Base-by-base conservation (phyloP, 1,140 invertebrate genomes). In the Scylla paramamosain region DNA sequence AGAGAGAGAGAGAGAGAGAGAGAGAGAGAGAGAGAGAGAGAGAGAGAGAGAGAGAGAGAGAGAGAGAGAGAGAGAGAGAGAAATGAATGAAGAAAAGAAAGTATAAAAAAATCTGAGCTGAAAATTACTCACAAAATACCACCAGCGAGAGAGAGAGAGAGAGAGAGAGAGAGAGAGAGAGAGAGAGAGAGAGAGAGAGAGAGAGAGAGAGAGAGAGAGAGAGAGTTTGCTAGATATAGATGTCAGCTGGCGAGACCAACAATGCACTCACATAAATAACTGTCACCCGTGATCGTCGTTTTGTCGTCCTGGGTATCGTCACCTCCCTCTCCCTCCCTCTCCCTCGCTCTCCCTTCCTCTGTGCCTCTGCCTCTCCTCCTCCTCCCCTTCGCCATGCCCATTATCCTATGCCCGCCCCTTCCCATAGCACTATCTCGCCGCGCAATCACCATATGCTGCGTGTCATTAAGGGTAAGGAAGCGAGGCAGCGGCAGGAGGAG, bases 221-320 rank as follows among this genome's bases (percentile, higher is more conserved):
- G 10, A 77, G 77, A 29, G 45, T 14, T 16, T 20, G 4, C 16
- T 83, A 91, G 93, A 94, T 94, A 94, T 90, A 94, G 93, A 94
- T 94, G 93, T 94, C 93, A 94, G 93, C 89, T 94, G 93, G 88
- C 48, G 45, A 29, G 28, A 29, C 93, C 91, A 52, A 94, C 93
- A 94, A 94, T 94, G 83, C 93, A 83, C 93, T 29, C 87, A 94
- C 93, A 94, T 94, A 94, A 94, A 94, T 94, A 94, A 91, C 93
- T 94, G 93, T 94, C 93, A 91, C 31, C 93, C 93, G 46, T 89
- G 93, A 67, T 39, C 93, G 88, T 94, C 93, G 93, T 77, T 94
- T 91, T 94, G 88, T 94, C 87, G 28, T 84, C 59, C 25, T 83
- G 3, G 12, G 10, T 20, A 48, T 87, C 84, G 25, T 45, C 77